Base-by-base conservation (phyloP, 1,140 invertebrate genomes). In the Drosophila nikananu region DNA sequence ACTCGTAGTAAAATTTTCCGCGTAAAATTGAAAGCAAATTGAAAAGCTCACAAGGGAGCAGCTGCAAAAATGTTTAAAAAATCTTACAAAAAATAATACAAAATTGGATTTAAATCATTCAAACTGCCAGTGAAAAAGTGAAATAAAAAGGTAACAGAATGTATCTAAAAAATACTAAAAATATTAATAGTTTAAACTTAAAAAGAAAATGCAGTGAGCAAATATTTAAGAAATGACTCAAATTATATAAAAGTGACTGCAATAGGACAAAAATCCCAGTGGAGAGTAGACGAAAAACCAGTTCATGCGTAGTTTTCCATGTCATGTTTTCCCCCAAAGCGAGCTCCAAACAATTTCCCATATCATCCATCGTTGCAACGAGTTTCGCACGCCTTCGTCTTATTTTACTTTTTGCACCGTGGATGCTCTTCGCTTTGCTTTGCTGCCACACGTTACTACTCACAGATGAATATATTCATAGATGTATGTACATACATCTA, bases 11-110 rank as follows among this genome's bases (percentile, higher is more conserved):
- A 87, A 90, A 89, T 89, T 89, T 90, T 89, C 86, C 86, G 86
- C 84, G 84, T 89, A 89, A 89, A 87, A 86, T 70, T 81, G 63
- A 83, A 87, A 89, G 73, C 77, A 83, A 83, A 87, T 89, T 89
- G 73, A 87, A 87, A 64, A 68, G 64, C 67, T 66, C 39, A 19
- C 63, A 17, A 46, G 64, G 49, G 30, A 70, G 39, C 44, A 67
- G 25, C 61, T 44, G 58, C 63, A 32, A 65, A 61, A 63, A 37
- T 62, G 55, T 2, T 27, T 8, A 30, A 63, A 44, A 65, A 35
- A 23, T 21, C 8, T 25, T 32, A 5, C 10, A 25, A 44, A 27
- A 41, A 23, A 25, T 25, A 42, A 15, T 15, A 17, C 9, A 44
- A 15, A 27, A 15, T 1, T 19, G 15, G 15, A 30, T 10, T 32